Evolutionary conservation across 2,113 vertebrate species (phyloP), one percentile per base, ranked within the genome.

Genomic region (Bagarius yarrelli): DNA sequence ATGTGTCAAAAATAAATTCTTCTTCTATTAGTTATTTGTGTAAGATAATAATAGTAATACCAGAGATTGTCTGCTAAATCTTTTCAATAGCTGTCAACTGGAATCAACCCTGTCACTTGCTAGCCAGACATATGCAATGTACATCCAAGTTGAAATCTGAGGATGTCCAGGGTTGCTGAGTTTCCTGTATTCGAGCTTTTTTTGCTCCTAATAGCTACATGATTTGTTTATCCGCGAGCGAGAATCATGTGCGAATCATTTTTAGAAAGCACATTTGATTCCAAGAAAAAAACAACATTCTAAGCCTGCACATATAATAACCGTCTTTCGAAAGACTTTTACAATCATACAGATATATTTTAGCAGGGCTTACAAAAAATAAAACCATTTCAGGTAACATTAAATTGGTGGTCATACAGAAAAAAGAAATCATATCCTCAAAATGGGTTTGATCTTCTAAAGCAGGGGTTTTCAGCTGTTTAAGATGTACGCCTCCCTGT

Each of bases 341-440:
- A 23, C 40, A 44, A 52, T 63, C 76, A 23, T 52, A 32, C 11
- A 23, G 52, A 34, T n/a, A 27, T 32, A n/a, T 55, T 69, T 76
- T 34, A 27, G 25, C 63, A n/a, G 47, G 64, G 44, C 50, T 16
- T 66, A 63, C 8, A 36, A 60, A 77, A 70, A 55, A 82, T 76
- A 77, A 76, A 52, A 53, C 34, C 81, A 77, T 77, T 82, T 60
- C 53, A 47, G 21, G 30, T 30, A 63, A 50, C 66, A 57, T 76
- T 18, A 44, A 81, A 47, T 60, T 61, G 50, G 56, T 40, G 8
- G 18, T 70, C 67, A 40, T 59, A 30, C 27, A 6, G 19, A 73
- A 80, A 53, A 73, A 63, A 27, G 53, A 36, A 47, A 8, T 47
- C 59, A 77, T 61, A 32, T 52, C 59, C 61, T 23, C 25, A 78